phyloP scores from a whole-genome alignment of 2,888 invertebrate species.

The Hypselothyrea guttata region DNA sequence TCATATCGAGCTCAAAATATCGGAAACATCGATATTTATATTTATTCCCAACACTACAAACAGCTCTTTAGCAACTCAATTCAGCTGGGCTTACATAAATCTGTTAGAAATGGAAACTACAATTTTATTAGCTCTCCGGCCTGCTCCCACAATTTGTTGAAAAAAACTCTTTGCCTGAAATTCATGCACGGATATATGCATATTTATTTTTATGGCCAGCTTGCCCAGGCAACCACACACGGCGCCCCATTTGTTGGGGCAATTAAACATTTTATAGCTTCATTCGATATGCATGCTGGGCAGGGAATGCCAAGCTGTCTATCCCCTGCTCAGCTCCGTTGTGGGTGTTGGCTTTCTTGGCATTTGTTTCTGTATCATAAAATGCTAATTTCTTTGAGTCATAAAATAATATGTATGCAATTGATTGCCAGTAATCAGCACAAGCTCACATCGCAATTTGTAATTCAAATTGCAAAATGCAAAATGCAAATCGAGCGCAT shows the following conservation, averaged over 20 bases:
- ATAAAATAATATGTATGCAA: slow-evolving; percentile 46
- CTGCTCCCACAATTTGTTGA: slow-evolving; percentile 51
- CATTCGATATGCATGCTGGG: slow-evolving; percentile 73
- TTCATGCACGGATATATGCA: slow-evolving; percentile 42
- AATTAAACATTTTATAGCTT: slow-evolving; percentile 71
- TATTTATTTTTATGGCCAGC: slow-evolving; percentile 40
- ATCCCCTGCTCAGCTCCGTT: slow-evolving; percentile 15
- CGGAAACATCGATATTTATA: too few relatives aligned
- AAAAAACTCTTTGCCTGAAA: slow-evolving; percentile 27
- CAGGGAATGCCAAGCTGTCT: slow-evolving; percentile 25
- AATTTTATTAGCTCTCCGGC: slow-evolving; percentile 26
- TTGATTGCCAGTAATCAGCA: slow-evolving; percentile 32
- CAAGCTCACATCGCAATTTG: slow-evolving; percentile 16
- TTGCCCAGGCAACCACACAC: slow-evolving; percentile 45
- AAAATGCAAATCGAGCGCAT: slow-evolving; percentile 5
- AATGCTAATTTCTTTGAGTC: slow-evolving; percentile 66
- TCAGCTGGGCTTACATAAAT: slow-evolving; percentile 38
- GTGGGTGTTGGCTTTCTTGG: slow-evolving; percentile 61
- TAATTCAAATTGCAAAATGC: slow-evolving; percentile 37
- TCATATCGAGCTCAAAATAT: too few relatives aligned
- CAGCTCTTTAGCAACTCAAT: slow-evolving; percentile 43
- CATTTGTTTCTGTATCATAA: slow-evolving; percentile 32
- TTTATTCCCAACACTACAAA: too few relatives aligned
- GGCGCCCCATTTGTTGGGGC: slow-evolving; percentile 28
- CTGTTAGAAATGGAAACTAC: slow-evolving; percentile 41